These are phyloP conservation scores for Acinonyx jubatus DNA, from an alignment of 2,113 vertebrate species.

Conservation along the genomic window DNA sequence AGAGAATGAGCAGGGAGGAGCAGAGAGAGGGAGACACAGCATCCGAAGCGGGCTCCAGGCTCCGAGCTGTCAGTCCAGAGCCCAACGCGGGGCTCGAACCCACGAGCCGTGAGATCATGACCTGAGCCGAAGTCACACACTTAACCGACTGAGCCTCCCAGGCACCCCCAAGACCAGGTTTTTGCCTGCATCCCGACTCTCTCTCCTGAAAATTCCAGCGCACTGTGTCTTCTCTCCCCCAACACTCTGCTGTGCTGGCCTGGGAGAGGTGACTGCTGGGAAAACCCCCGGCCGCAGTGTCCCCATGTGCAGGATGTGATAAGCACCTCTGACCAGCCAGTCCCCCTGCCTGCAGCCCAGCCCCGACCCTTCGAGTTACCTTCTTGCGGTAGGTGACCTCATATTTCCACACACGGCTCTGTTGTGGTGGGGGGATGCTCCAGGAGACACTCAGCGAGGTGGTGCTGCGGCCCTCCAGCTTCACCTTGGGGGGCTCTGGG, in stretches of 20 bases:
- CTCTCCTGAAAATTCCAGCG: not conserved
- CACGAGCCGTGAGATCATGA: too few species aligned
- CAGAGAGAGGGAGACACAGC: too few species aligned
- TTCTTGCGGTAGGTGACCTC: slow-evolving; percentile 96
- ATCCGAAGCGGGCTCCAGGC: too few species aligned
- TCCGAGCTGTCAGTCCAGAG: too few species aligned
- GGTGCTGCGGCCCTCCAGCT: slow-evolving; percentile 87
- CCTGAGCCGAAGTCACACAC: too few species aligned
- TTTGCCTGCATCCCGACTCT: not conserved
- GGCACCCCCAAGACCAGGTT: not conserved
- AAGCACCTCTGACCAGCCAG: not conserved
- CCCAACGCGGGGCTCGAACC: too few species aligned
- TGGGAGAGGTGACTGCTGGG: not conserved
- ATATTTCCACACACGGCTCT: slow-evolving; percentile 87
- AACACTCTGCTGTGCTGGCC: not conserved
- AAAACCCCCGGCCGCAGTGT: not conserved
- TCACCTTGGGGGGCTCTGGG: slow-evolving; percentile 94
- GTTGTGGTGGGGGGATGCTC: slow-evolving; percentile 87
- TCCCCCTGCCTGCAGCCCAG: not conserved
- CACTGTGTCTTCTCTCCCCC: not conserved
- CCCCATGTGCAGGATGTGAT: not conserved
- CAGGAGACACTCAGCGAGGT: slow-evolving; percentile 92
- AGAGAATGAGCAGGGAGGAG: too few species aligned
- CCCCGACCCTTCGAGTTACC: slow-evolving; percentile 78
- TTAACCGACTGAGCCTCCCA: too few species aligned